A percentile compares a stretch with the other conserved stretches of the same genome.
phyloP scores from a whole-genome alignment of 2,113 vertebrate species.

The Rana temporaria region DNA sequence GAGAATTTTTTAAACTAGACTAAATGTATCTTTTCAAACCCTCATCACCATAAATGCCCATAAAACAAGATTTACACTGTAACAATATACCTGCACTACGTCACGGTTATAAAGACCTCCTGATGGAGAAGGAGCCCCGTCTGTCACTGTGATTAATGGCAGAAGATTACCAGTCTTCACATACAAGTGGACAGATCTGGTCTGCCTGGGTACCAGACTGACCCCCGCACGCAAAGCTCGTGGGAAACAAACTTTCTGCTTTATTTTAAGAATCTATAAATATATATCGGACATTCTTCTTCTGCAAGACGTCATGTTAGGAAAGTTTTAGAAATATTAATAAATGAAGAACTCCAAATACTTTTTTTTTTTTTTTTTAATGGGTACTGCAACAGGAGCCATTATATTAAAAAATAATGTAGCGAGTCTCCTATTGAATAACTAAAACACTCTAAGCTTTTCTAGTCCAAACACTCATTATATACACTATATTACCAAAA shows the following conservation, averaged over 20 bases:
- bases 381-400: too few species aligned
- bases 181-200: conserved; percentile 1
- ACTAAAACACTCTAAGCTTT: too few species aligned
- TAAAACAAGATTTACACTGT: background rate
- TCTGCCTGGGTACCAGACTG: background rate
- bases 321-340: background rate
- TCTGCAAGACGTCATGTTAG: background rate
- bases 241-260: conserved; percentile 13
- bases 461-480: too few species aligned
- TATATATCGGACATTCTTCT: conserved; percentile 44
- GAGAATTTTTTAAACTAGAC: too few species aligned
- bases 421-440: too few species aligned
- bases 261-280: conserved; percentile 36
- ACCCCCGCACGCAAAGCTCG: conserved; percentile 57
- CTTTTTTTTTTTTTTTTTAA: too few species aligned
- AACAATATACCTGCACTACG: background rate
- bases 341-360: background rate
- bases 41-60: background rate
- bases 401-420: too few species aligned
- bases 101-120: background rate
- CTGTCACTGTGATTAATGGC: conserved; percentile 8
- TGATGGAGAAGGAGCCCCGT: background rate
- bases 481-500: too few species aligned
- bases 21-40: background rate
- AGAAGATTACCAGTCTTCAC: background rate